These are phyloP conservation scores for Apteryx owenii DNA, from an alignment of 2,113 vertebrate genomes.

Conservation along the genomic window DNA sequence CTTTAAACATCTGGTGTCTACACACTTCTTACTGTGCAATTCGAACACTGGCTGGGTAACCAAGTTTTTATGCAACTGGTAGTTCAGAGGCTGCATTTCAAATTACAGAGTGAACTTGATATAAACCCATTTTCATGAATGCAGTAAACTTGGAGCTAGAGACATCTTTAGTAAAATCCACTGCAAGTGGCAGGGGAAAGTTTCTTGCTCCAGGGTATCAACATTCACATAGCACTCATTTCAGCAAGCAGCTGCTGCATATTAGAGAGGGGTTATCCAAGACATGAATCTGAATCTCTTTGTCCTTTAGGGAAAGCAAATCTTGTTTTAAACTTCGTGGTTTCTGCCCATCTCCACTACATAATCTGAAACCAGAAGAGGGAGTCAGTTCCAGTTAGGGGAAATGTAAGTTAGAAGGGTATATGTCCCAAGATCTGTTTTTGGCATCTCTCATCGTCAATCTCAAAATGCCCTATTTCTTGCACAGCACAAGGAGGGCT, in stretches of 20 bases:
- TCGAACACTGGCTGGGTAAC: slow-evolving; percentile 58
- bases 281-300: neutral
- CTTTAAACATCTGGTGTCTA: slow-evolving; percentile 64
- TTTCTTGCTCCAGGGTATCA: neutral
- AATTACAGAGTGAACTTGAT: slow-evolving; percentile 62
- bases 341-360: neutral
- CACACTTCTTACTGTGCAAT: slow-evolving; percentile 61
- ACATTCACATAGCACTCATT: neutral
- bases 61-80: slow-evolving; percentile 47
- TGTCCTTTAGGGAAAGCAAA: slow-evolving; percentile 6
- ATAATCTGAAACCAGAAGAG: slow-evolving; percentile 30
- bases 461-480: neutral
- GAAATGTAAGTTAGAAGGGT: neutral
- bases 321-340: neutral
- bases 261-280: neutral
- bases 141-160: neutral
- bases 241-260: neutral
- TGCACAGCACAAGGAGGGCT: neutral
- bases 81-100: slow-evolving; percentile 53
- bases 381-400: neutral
- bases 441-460: neutral
- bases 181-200: neutral
- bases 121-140: slow-evolving; percentile 48
- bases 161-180: slow-evolving; percentile 10
- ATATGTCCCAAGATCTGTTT: neutral